Conservation (phyloP, 2,888 invertebrate species). For the Phalangium opilio region DNA sequence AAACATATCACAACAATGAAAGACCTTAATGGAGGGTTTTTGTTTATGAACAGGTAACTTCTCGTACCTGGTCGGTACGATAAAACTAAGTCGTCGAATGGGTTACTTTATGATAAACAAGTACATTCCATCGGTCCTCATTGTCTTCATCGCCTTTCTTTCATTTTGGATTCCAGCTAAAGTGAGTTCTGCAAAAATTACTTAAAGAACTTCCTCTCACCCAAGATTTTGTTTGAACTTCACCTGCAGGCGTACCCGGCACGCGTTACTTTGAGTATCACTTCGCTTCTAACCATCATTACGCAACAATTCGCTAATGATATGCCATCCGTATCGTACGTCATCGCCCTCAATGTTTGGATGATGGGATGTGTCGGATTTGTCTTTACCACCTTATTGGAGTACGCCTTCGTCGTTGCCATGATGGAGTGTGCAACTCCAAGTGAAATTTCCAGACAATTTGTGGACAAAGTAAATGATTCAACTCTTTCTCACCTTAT, state of each 20-base stretch:
- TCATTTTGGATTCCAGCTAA: not conserved
- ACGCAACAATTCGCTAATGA: constrained; percentile 7
- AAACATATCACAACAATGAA: too few species aligned
- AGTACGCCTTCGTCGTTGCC: constrained; percentile 17
- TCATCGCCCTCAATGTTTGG: constrained; percentile 21
- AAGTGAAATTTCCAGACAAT: not conserved
- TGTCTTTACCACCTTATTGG: constrained; percentile 20
- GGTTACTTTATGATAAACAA: not conserved
- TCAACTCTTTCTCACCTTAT: too few species aligned
- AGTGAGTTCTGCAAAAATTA: too few species aligned
- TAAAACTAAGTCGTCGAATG: not conserved
- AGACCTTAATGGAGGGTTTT: too few species aligned
- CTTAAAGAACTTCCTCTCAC: too few species aligned
- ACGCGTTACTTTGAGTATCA: constrained; percentile 32
- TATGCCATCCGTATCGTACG: constrained; percentile 24
- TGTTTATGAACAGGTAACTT: not conserved
- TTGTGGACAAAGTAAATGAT: not conserved
- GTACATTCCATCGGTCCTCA: not conserved
- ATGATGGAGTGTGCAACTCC: not conserved
- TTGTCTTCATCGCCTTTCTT: not conserved
- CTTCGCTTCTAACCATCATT: constrained; percentile 54
- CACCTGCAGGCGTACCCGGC: not conserved
- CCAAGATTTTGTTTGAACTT: too few species aligned
- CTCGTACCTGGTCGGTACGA: not conserved
- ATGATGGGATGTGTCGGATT: constrained; percentile 21